Percentiles rank a stretch among this genome's conserved stretches.
phyloP scores from a whole-genome alignment of 2,113 vertebrate species.

The Poeciliopsis retropinna region DNA sequence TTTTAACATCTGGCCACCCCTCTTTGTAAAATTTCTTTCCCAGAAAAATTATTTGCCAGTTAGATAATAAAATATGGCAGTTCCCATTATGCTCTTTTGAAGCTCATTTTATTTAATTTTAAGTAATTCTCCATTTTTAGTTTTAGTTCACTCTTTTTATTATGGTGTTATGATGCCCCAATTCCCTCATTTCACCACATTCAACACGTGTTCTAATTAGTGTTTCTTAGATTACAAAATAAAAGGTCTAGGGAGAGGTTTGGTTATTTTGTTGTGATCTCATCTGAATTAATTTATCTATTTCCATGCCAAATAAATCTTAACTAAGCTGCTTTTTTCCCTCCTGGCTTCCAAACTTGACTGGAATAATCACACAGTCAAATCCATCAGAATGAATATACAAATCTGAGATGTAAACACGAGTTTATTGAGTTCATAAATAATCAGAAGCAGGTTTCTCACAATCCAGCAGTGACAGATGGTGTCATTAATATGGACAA shows the following conservation, averaged over 20 bases:
- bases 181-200: too few relatives aligned
- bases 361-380: conserved; percentile 8
- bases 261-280: too few relatives aligned
- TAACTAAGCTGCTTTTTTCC: too few relatives aligned
- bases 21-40: background rate
- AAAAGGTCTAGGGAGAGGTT: too few relatives aligned
- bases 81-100: background rate
- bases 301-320: background rate
- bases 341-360: conserved; percentile 27
- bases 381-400: conserved; percentile 40
- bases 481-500: conserved; percentile 61
- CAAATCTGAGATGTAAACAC: conserved; percentile 62
- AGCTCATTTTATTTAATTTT: background rate
- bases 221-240: background rate
- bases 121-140: too few relatives aligned
- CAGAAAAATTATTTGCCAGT: too few relatives aligned
- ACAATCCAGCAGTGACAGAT: conserved; percentile 61
- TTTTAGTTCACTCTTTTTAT: too few relatives aligned
- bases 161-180: too few relatives aligned
- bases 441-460: conserved; percentile 30
- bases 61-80: background rate
- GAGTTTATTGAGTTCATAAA: conserved; percentile 31
- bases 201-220: background rate
- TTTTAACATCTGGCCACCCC: background rate
- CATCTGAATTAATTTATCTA: background rate